phyloP scores from a whole-genome alignment of 1,140 invertebrate genomes.

The Drosophila sproati region DNA sequence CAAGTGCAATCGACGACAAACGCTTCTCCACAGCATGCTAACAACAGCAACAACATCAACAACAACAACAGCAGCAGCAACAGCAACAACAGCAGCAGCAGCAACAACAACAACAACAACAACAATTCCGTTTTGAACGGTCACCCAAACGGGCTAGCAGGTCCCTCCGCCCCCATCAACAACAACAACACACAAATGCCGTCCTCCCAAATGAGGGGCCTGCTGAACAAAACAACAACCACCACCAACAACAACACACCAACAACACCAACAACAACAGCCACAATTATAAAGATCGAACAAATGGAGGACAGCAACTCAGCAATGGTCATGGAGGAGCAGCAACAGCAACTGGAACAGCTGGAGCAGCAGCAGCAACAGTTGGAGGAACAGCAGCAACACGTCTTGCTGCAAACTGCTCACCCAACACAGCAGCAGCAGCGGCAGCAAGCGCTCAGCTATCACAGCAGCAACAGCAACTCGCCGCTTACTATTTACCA shows the following conservation, averaged over 20 bases:
- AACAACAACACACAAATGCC: slow-evolving; percentile 85
- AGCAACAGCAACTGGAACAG: slow-evolving; percentile 35
- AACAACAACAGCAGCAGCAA: slow-evolving; percentile 43
- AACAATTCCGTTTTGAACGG: slow-evolving; percentile 85
- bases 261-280: slow-evolving; percentile 55
- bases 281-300: slow-evolving; percentile 69
- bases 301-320: slow-evolving; percentile 73
- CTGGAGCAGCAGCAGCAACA: slow-evolving; percentile 30
- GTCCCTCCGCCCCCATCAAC: slow-evolving; percentile 88
- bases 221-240: slow-evolving; percentile 89
- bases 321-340: slow-evolving; percentile 64
- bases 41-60: slow-evolving; percentile 43
- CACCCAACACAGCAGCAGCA: slow-evolving; percentile 43
- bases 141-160: slow-evolving; percentile 97
- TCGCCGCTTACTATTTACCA: slow-evolving; percentile 71
- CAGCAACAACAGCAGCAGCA: slow-evolving; percentile 43
- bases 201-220: slow-evolving; percentile 92
- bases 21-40: slow-evolving; percentile 79
- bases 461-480: slow-evolving; percentile 66
- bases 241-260: slow-evolving; percentile 84
- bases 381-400: slow-evolving; percentile 27
- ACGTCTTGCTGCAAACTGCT: slow-evolving; percentile 47
- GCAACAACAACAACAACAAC: slow-evolving; percentile 57
- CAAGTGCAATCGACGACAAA: slow-evolving; percentile 84
- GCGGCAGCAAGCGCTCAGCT: slow-evolving; percentile 55